Evolutionary conservation across 2,888 invertebrate genomes (phyloP).

Genomic region (Amiota mariae): DNA sequence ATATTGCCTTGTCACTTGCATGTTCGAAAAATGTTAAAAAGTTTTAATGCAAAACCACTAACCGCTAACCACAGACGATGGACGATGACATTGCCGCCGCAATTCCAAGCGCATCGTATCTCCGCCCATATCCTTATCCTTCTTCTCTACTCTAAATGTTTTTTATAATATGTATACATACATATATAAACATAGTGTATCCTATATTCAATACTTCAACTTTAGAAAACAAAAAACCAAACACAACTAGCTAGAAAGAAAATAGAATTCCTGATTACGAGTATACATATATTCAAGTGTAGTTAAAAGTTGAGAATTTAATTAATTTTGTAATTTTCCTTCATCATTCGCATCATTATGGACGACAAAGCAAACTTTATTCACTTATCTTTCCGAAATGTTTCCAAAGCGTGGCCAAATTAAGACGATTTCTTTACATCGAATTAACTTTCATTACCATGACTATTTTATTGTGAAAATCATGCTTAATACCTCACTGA

Average conservation of each 20-base stretch:
- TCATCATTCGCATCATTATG: background rate
- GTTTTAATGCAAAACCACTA: conserved; percentile 33
- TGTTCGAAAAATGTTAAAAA: conserved; percentile 34
- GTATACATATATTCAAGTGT: conserved; percentile 30
- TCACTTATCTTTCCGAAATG: background rate
- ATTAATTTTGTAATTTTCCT: conserved; percentile 64
- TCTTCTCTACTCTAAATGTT: background rate
- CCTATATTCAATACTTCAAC: too few species aligned
- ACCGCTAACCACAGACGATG: conserved; percentile 17
- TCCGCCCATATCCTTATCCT: too few species aligned
- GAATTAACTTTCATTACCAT: background rate
- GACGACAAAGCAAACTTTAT: background rate
- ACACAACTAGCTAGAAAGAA: too few species aligned
- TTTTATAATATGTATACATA: background rate
- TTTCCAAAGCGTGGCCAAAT: conserved; percentile 8
- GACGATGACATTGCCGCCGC: background rate
- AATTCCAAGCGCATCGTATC: too few species aligned
- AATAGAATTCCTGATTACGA: conserved; percentile 4
- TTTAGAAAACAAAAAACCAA: too few species aligned
- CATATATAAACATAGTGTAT: background rate
- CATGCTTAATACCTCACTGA: background rate
- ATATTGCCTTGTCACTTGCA: conserved; percentile 66
- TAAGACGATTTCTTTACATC: conserved; percentile 16
- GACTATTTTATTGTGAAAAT: conserved; percentile 5
- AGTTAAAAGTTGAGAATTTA: conserved; percentile 51